Evolutionary conservation across 2,797 vertebrate species (phyloP).

Genomic region (Sebastes matsubarae): DNA sequence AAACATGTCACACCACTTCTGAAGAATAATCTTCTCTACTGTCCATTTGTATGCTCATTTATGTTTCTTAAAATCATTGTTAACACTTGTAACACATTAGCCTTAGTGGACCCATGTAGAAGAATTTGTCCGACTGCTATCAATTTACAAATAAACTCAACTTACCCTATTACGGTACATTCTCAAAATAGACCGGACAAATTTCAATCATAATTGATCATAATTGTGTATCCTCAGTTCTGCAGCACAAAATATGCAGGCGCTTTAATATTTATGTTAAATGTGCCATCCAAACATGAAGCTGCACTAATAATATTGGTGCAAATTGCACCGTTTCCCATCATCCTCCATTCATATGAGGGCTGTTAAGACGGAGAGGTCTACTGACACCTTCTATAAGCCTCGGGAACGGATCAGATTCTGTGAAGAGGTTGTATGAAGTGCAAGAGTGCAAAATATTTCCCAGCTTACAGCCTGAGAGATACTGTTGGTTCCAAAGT

Average conservation of each 20-base stretch:
- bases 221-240: not conserved
- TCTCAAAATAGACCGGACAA: not conserved
- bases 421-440: constrained; percentile 64
- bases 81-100: not conserved
- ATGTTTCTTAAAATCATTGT: not conserved
- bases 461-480: constrained; percentile 58
- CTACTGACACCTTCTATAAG: constrained; percentile 44
- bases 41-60: not conserved
- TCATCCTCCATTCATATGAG: constrained; percentile 36
- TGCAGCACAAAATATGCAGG: not conserved
- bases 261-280: not conserved
- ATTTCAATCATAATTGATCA: not conserved
- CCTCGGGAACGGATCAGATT: constrained; percentile 56
- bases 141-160: not conserved
- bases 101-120: not conserved
- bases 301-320: constrained; percentile 1
- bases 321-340: constrained; percentile 20
- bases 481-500: constrained; percentile 74
- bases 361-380: constrained; percentile 13
- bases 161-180: not conserved
- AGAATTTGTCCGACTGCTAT: not conserved
- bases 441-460: constrained; percentile 62
- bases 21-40: not conserved
- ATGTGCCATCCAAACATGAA: not conserved
- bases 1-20: not conserved